These are phyloP conservation scores for Tetragonisca angustula DNA, from an alignment of 2,888 invertebrate genomes.

Conservation along the genomic window DNA sequence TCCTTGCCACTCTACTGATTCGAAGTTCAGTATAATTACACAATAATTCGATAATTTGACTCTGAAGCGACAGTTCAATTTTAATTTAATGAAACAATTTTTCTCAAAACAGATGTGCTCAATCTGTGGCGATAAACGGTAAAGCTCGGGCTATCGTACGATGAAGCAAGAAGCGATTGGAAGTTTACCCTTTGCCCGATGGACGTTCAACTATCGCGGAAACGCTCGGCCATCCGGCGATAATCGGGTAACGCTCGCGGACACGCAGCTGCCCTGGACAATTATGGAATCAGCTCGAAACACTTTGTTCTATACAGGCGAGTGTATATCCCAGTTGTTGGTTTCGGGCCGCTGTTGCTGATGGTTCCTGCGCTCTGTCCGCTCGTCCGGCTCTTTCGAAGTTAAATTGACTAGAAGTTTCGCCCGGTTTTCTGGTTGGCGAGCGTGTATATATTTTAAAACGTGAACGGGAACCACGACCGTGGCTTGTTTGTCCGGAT, in stretches of 20 bases:
- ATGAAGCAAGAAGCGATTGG: background rate
- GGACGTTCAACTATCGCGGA: background rate
- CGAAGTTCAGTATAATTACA: too few relatives aligned
- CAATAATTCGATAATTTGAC: too few relatives aligned
- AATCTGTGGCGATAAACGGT: too few relatives aligned
- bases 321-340: background rate
- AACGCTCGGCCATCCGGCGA: background rate
- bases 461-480: background rate
- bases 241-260: constrained; percentile 29
- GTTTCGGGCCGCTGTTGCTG: background rate
- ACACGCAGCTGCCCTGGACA: constrained; percentile 29
- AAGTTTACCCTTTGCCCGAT: constrained; percentile 27
- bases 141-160: background rate
- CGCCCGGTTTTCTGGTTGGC: background rate
- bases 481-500: background rate
- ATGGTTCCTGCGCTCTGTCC: background rate
- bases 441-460: background rate
- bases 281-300: constrained; percentile 19
- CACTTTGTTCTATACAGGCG: constrained; percentile 3
- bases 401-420: constrained; percentile 4
- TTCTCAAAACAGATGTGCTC: too few relatives aligned
- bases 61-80: too few relatives aligned
- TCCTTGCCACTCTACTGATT: too few relatives aligned
- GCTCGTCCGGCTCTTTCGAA: background rate
- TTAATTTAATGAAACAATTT: too few relatives aligned